These are phyloP conservation scores for Chironomus tepperi DNA, from an alignment of 1,140 invertebrate species.

Conservation along the genomic window DNA sequence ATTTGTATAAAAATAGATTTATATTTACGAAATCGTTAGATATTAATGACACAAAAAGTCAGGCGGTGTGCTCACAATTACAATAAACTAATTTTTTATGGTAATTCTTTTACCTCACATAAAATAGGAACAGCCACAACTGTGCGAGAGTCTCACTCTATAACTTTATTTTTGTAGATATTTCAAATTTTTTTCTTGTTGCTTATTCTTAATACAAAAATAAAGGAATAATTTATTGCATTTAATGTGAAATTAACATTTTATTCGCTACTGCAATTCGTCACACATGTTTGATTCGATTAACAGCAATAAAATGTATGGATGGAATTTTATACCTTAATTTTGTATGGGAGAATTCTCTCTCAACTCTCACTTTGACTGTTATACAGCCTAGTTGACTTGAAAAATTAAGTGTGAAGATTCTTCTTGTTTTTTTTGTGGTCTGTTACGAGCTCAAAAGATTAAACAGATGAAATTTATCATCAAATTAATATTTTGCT, in stretches of 20 bases:
- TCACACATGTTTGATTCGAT: background rate
- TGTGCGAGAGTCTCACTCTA: background rate
- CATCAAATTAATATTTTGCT: no score
- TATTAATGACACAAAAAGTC: background rate
- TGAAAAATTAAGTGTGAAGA: no score
- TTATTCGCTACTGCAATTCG: background rate
- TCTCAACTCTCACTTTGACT: no score
- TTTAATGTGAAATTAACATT: background rate
- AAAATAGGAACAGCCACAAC: background rate
- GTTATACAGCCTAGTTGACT: no score
- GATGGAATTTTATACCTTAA: no score
- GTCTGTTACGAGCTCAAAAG: no score
- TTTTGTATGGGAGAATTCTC: no score
- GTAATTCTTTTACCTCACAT: background rate
- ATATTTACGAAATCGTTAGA: no score
- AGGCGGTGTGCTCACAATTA: slow-evolving; percentile 2
- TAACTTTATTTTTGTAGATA: no score
- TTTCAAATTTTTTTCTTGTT: background rate
- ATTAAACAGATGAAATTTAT: no score
- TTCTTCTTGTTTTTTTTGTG: no score
- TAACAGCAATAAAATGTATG: background rate
- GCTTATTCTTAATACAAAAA: background rate
- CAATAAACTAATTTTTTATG: slow-evolving; percentile 18
- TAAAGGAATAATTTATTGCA: background rate
- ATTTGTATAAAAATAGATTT: no score